Percentiles rank a stretch among this genome's conserved stretches.
These are phyloP conservation scores for Eremophila alpestris DNA, from an alignment of 2,797 vertebrate genomes.

Conservation along the genomic window DNA sequence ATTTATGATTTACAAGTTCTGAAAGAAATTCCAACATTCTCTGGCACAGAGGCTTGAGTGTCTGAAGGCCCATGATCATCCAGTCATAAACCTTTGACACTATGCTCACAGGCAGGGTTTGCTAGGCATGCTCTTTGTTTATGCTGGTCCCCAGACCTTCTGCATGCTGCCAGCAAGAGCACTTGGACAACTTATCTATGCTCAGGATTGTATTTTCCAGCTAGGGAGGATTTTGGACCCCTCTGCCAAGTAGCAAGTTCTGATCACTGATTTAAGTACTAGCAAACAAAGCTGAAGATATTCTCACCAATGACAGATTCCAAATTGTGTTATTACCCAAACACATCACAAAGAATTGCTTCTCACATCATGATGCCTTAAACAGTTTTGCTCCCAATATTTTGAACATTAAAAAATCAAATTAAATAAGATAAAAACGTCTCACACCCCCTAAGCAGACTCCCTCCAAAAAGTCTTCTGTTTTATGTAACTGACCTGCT, in stretches of 20 bases:
- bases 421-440: background rate
- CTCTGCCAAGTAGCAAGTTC: background rate
- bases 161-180: background rate
- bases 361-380: background rate
- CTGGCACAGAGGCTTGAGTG: background rate
- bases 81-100: background rate
- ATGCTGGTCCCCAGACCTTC: background rate
- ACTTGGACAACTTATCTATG: background rate
- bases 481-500: background rate
- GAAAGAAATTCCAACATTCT: background rate
- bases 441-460: background rate
- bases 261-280: background rate
- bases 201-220: background rate
- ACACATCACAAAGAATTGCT: accelerated
- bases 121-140: background rate
- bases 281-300: background rate
- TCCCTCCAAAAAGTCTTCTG: background rate
- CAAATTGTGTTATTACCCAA: background rate
- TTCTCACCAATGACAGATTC: background rate
- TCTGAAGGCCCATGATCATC: background rate
- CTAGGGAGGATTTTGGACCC: background rate
- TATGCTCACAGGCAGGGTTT: background rate
- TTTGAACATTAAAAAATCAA: background rate
- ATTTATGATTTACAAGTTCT: background rate
- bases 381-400: background rate